Evolutionary conservation across 1,140 invertebrate genomes (phyloP), one percentile per base, ranked within the genome.

Genomic region (Brachionus rubens): DNA sequence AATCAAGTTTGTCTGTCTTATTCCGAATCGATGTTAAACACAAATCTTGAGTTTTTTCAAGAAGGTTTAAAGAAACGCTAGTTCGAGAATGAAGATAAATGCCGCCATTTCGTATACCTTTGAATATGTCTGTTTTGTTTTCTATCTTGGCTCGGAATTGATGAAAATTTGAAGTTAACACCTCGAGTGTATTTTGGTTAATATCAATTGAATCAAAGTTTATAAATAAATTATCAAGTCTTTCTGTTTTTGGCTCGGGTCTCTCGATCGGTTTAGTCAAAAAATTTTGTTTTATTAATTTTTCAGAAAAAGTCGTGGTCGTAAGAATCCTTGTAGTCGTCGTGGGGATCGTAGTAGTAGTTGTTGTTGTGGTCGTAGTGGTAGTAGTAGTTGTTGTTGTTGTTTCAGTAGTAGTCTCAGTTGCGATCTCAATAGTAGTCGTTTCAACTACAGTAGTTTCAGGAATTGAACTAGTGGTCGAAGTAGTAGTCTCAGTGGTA

Each of bases 111-210:
- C 30, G 28, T 40, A 72, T 72, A 16, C 68, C 68, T 0, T 24
- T 16, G n/a, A 72, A 72, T 47, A 72, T 72, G 36, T 72, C 68
- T 6, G 68, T 72, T 72, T 41, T 48, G 16, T 72, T 72, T 33
- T 50, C 43, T 1, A 72, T 33, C 12, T 48, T 72, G 19, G 68
- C n/a, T 28, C 36, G 33, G 5, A 33, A 33, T 47, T 30, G 16
- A 4, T 10, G 2, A 24, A 6, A 36, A 16, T 33, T 30, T 36
- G 36, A 65, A 43, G 36, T 65, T 19, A 43, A 10, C 19, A 54
- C 68, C 30, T 72, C 68, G n/a, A 72, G 2, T 52, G 1, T 36
- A 52, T 72, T 72, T 33, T 72, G 2, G 6, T 7, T n/a, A 19
- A 50, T 21, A 33, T 72, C 46, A 40, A 72, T 72, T 6, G 9